Evolutionary conservation across 2,888 invertebrate genomes (phyloP).

Genomic region (Hirtodrosophila cameraria): DNA sequence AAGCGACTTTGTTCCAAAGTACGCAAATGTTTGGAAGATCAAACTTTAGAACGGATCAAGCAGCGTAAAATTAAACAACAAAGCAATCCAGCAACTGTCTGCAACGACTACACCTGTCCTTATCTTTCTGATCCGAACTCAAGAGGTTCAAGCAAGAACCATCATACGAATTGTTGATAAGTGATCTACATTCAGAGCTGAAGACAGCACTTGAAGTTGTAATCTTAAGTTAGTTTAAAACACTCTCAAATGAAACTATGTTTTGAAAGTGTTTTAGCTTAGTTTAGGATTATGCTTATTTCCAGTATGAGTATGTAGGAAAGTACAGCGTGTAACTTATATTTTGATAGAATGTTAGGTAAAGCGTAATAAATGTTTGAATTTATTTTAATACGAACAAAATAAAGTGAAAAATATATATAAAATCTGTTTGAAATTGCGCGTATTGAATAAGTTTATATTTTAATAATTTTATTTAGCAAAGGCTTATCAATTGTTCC

Average conservation of each 20-base stretch:
- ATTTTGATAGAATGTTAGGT: slow-evolving; percentile 6
- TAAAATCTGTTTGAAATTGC: too few relatives aligned
- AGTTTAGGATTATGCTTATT: slow-evolving; percentile 10
- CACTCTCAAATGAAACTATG: neutral
- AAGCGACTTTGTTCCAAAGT: neutral
- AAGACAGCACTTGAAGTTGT: neutral
- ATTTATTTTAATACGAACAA: too few relatives aligned
- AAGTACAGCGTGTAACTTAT: neutral
- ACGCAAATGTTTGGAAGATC: neutral
- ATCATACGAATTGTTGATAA: neutral
- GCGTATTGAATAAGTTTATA: too few relatives aligned
- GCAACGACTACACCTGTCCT: too few relatives aligned
- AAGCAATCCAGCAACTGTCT: neutral
- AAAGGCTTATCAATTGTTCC: too few relatives aligned
- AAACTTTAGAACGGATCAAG: fast-evolving
- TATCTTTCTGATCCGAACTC: too few relatives aligned
- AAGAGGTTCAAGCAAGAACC: neutral
- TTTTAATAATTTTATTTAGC: too few relatives aligned
- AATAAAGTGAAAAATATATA: too few relatives aligned
- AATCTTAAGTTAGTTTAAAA: slow-evolving; percentile 23
- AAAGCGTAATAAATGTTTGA: slow-evolving; percentile 9
- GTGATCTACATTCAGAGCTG: neutral
- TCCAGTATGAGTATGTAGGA: neutral
- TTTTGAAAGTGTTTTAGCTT: slow-evolving; percentile 22
- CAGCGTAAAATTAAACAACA: too few relatives aligned